phyloP scores from a whole-genome alignment of 2,888 invertebrate genomes.

The Cosmopolites sordidus region DNA sequence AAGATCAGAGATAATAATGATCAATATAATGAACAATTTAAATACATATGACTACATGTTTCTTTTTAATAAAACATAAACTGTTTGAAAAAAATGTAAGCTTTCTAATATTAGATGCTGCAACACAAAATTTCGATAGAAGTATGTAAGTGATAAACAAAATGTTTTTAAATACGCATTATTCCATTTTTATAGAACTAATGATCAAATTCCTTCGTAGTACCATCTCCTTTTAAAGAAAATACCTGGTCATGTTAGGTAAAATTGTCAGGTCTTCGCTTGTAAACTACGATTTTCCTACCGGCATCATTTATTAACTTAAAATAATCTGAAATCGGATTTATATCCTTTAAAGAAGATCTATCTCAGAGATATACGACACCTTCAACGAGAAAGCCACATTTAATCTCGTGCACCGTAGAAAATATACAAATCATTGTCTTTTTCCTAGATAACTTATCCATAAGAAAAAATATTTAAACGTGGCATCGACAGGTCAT shows the following conservation, averaged over 20 bases:
- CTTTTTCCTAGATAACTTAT: conserved; percentile 18
- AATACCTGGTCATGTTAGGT: conserved; percentile 14
- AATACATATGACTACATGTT: no score
- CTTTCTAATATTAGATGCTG: no score
- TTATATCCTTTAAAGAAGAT: conserved; percentile 20
- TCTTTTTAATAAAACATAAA: no score
- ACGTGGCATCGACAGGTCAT: conserved; percentile 8
- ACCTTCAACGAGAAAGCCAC: conserved; percentile 18
- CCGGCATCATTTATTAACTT: conserved; percentile 24
- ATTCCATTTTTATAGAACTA: no score
- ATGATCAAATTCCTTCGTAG: neutral
- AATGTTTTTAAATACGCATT: no score
- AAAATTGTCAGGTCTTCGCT: conserved; percentile 7
- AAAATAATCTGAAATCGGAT: conserved; percentile 25
- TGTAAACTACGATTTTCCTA: conserved; percentile 13
- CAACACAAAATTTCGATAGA: no score
- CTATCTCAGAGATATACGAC: conserved; percentile 21
- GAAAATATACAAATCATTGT: conserved; percentile 21
- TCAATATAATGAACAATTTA: no score
- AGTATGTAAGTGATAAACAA: no score
- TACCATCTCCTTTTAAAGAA: conserved; percentile 21
- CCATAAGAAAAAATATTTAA: conserved; percentile 14
- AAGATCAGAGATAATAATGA: no score
- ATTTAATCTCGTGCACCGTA: conserved; percentile 11
- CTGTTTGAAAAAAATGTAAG: no score